A percentile compares a stretch with the other conserved stretches of the same genome.
phyloP scores from a whole-genome alignment of 2,888 invertebrate species.

The Spatulosminthurus flaviceps region DNA sequence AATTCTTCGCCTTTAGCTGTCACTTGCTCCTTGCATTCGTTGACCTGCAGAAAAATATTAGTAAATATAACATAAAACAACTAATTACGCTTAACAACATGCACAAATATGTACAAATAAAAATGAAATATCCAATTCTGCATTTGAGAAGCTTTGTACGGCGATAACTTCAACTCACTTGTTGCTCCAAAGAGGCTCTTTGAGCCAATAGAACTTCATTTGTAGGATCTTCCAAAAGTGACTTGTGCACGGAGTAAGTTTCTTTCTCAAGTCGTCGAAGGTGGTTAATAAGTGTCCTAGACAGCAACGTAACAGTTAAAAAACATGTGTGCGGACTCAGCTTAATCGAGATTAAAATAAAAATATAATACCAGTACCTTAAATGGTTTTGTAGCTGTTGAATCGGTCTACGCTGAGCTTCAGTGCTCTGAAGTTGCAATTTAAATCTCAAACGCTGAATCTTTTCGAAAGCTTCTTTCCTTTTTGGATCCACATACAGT shows the following conservation, averaged over 20 bases:
- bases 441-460: constrained; percentile 94
- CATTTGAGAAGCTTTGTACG: too few species aligned
- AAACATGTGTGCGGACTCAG: too few species aligned
- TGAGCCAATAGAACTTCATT: constrained; percentile 71
- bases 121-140: background rate
- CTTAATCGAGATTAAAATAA: too few species aligned
- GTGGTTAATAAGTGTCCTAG: constrained; percentile 76
- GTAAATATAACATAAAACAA: background rate
- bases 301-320: too few species aligned
- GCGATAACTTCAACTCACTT: constrained; percentile 70
- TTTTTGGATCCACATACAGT: constrained; percentile 93
- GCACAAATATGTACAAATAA: background rate
- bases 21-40: constrained; percentile 88
- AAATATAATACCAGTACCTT: too few species aligned
- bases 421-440: constrained; percentile 87
- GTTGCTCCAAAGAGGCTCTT: constrained; percentile 76
- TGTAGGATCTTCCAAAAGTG: constrained; percentile 74
- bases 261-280: constrained; percentile 88
- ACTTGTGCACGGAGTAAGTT: constrained; percentile 84
- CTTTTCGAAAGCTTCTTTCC: constrained; percentile 88
- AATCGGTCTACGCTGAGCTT: constrained; percentile 91
- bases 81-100: background rate
- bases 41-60: constrained; percentile 70
- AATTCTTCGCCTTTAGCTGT: constrained; percentile 90
- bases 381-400: constrained; percentile 86